Base-by-base conservation (phyloP, 2,888 invertebrate genomes). In the Ophion obscuratus region DNA sequence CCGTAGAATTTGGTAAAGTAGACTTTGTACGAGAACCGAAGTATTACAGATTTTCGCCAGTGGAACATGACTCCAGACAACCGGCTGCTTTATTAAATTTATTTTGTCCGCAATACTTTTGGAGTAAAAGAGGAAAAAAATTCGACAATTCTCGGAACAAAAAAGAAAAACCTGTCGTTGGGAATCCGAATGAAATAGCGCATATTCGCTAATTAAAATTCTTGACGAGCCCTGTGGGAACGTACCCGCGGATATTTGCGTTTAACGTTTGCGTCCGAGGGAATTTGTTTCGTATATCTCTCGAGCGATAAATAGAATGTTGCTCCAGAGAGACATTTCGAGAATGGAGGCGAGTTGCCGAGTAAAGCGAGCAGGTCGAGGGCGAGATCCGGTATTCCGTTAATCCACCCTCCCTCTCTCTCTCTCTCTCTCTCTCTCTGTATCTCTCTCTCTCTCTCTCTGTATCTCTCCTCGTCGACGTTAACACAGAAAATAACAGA, bases 261-360 rank as follows among this genome's bases (percentile, higher is more conserved):
- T 74, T 78, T 67, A 83, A 79, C 59, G 73, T 79, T 79, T n/a
- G 47, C 74, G 27, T 61, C 44, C 67, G 66, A 11, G 73, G 24
- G 66, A 74, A 74, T 73, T 44, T 47, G 61, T n/a, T 74, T 61
- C 20, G 59, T 83, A 62, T 67, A 71, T 83, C 44, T 62, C 53
- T 61, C 31, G 31, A 36, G 78, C 79, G 83, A 83, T 74, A 79
- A 78, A 78, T 74, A 74, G 73, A 83, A 83, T 74, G 78, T 79
- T 74, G 74, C 78, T 78, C 78, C 47, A 53, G 83, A 83, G 78
- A 79, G 78, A 83, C 78, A 74, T 83, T 78, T 71, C 59, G 47
- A 27, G 73, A 67, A 61, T 44, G 36, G 59, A 47, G 61, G 53
- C 64, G 70, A 77, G 76, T 27, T 24, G 47, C 11, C 24, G 47